Base-by-base conservation (phyloP, 2,888 invertebrate genomes). In the Aphidius colemani region DNA sequence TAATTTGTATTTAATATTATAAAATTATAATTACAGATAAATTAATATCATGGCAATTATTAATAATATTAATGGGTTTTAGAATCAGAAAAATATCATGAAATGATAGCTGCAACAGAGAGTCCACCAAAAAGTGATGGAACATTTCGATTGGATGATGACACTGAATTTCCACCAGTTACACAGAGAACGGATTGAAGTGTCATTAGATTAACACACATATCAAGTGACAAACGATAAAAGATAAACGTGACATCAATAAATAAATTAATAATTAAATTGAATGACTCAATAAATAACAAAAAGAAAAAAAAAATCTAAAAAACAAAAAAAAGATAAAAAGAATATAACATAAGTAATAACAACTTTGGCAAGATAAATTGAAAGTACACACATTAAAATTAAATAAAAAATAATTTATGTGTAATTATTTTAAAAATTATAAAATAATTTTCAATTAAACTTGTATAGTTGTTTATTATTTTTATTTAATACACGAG, bases 141-240 rank as follows among this genome's bases (percentile, higher is more conserved):
- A 45, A 72, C 76, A 48, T 89, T 90, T 83, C 90, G 91, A 80
- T 87, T 94, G 82, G 90, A 91, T 79, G 93, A 94, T 84, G 92
- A 91, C 71, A 84, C 86, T 71, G 93, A 94, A 85, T 94, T 93
- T 84, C 94, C 94, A 72, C 93, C 94, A 69, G 89, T 93, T 77
- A 88, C 87, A 63, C 88, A 88, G 76, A 85, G 85, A 72, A 84
- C 84, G 67, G 86, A 86, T 78, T 86, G 83, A 84, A 75, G 59
- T 30, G 53, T 49, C 51, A 53, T 50, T 13, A 18, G 44, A 41
- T 13, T 39, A 8, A 46, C 45, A 18, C 43, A 71, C 76, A 75
- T 75, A 74, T 75, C 75, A 72, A 69, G 65, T 45, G 18, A 39
- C 40, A 66, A 57, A 46, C 64, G 48, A 66, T 57, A 66, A 48